phyloP scores from a whole-genome alignment of 2,888 invertebrate species.

The Torymus aiolomorphi region DNA sequence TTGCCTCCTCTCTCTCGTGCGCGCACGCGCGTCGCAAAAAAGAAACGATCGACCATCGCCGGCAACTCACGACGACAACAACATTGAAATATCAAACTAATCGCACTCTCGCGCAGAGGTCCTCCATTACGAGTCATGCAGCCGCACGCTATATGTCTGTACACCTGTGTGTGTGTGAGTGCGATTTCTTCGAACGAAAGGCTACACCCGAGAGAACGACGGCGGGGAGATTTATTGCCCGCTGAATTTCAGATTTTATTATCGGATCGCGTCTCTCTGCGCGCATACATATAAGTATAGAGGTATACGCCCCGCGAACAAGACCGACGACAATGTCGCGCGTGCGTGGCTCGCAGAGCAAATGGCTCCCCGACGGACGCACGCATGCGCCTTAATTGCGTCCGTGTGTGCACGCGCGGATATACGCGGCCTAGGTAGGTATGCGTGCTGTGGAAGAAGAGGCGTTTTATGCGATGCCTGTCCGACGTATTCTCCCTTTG shows the following conservation, averaged over 20 bases:
- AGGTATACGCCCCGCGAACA: conserved; percentile 17
- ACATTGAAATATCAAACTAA: conserved; percentile 48
- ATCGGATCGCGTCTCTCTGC: background rate
- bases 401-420: background rate
- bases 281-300: background rate
- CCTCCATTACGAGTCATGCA: no score
- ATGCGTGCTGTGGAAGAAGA: no score
- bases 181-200: conserved; percentile 34
- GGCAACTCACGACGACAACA: background rate
- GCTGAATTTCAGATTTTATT: conserved; percentile 55
- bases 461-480: conserved; percentile 18
- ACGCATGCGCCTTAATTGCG: conserved; percentile 33
- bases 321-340: conserved; percentile 40
- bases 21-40: background rate
- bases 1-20: no score
- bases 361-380: conserved; percentile 12
- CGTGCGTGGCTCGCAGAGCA: background rate
- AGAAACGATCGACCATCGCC: background rate
- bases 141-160: no score
- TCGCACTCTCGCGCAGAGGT: background rate
- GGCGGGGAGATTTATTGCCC: conserved; percentile 36
- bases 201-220: background rate
- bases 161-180: background rate
- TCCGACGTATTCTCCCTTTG: no score
- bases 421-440: no score